These are phyloP conservation scores for Hypsopygia costalis DNA, from an alignment of 2,888 invertebrate species.

Conservation along the genomic window DNA sequence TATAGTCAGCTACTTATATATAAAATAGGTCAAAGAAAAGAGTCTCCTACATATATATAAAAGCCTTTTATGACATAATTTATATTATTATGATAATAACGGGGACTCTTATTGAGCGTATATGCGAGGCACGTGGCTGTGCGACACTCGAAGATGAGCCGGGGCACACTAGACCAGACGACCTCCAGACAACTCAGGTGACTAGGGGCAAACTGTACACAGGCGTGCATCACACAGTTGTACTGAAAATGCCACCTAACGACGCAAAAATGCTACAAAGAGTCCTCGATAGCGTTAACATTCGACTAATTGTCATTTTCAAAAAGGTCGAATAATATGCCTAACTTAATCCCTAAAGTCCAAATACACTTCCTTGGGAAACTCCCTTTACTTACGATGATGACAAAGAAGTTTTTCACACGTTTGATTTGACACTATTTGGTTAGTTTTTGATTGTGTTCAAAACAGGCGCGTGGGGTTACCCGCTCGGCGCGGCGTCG, in stretches of 20 bases:
- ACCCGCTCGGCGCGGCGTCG: conserved; percentile 63
- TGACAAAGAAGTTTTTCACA: conserved; percentile 44
- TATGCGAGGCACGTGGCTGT: conserved; percentile 48
- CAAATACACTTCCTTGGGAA: conserved; percentile 13
- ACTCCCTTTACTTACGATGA: conserved; percentile 53
- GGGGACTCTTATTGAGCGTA: background rate
- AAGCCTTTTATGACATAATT: background rate
- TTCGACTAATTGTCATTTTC: conserved; percentile 33
- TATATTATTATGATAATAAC: background rate
- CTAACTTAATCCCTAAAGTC: conserved; percentile 16
- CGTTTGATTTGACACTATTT: conserved; percentile 55
- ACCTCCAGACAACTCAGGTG: conserved; percentile 70
- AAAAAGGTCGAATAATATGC: conserved; percentile 42
- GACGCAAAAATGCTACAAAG: conserved; percentile 36
- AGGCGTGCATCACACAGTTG: conserved; percentile 35
- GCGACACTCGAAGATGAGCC: conserved; percentile 35
- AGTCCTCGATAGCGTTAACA: conserved; percentile 25
- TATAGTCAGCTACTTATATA: too few species aligned
- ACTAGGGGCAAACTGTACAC: conserved; percentile 34
- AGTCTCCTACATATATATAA: too few species aligned
- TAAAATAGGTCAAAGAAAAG: too few species aligned
- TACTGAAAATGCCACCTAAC: conserved; percentile 47
- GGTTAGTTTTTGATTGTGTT: conserved; percentile 39
- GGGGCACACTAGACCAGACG: conserved; percentile 41
- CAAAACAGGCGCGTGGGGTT: conserved; percentile 47